Evolutionary conservation across 2,113 vertebrate species (phyloP).

Genomic region (Notiomystis cincta): DNA sequence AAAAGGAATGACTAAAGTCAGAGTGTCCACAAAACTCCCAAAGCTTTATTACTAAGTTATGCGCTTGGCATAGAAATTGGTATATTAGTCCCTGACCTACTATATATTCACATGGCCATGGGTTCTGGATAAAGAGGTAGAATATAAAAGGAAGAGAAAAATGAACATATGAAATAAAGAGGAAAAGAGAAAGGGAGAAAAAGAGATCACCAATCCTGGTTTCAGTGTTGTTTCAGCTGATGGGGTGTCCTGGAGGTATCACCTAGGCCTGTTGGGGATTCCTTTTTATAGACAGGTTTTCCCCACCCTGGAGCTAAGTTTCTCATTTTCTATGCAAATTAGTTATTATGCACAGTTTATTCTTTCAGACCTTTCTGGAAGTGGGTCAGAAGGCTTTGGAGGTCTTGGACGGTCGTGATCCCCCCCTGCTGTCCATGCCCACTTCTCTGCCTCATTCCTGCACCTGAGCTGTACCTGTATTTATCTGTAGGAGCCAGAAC

Average conservation of each 20-base stretch:
- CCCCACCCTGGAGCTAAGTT: background rate
- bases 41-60: background rate
- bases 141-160: background rate
- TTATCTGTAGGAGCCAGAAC: background rate
- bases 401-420: background rate
- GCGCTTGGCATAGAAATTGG: background rate
- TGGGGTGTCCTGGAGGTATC: background rate
- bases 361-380: background rate
- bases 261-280: background rate
- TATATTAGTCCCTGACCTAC: background rate
- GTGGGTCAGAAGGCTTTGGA: background rate
- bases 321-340: background rate
- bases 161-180: background rate
- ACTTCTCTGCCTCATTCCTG: background rate
- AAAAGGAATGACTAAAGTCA: background rate
- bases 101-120: background rate
- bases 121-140: background rate
- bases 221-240: background rate
- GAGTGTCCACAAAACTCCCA: background rate
- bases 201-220: background rate
- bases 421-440: too few relatives aligned
- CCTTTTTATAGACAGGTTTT: background rate
- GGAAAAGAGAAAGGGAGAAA: background rate
- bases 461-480: background rate
- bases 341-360: background rate